Conservation (phyloP, 2,888 invertebrate species). For the Cataglyphis altisquamis region DNA sequence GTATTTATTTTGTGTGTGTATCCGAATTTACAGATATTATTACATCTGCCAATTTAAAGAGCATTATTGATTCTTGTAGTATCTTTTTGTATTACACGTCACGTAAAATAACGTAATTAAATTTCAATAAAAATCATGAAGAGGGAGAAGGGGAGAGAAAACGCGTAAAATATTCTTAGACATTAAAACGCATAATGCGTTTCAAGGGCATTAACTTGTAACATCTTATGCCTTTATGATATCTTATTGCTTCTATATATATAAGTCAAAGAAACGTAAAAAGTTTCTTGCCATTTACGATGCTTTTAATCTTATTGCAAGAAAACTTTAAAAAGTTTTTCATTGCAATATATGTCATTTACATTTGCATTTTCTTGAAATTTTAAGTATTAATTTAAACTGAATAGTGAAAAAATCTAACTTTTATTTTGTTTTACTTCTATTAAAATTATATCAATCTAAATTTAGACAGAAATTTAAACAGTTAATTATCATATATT, state of each 20-base stretch:
- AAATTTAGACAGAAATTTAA: background rate
- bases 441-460: background rate
- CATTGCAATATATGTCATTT: slow-evolving; percentile 48
- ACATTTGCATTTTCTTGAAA: slow-evolving; percentile 64
- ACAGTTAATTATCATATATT: background rate
- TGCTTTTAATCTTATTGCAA: slow-evolving; percentile 74
- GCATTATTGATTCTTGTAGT: background rate
- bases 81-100: background rate
- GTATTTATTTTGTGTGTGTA: background rate
- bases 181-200: slow-evolving; percentile 43
- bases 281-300: slow-evolving; percentile 61
- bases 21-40: background rate
- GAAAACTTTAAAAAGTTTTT: slow-evolving; percentile 70
- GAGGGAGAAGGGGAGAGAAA: background rate
- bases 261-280: slow-evolving; percentile 44
- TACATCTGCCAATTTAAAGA: background rate
- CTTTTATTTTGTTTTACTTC: background rate
- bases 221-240: slow-evolving; percentile 43
- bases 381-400: slow-evolving; percentile 50
- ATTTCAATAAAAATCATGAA: background rate
- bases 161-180: slow-evolving; percentile 8
- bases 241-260: slow-evolving; percentile 59
- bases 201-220: slow-evolving; percentile 50
- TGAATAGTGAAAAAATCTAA: slow-evolving; percentile 30
- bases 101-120: background rate